A percentile compares a stretch with the other conserved stretches of the same genome.
Conservation (phyloP, 2,113 vertebrate genomes). For the Zootoca vivipara region DNA sequence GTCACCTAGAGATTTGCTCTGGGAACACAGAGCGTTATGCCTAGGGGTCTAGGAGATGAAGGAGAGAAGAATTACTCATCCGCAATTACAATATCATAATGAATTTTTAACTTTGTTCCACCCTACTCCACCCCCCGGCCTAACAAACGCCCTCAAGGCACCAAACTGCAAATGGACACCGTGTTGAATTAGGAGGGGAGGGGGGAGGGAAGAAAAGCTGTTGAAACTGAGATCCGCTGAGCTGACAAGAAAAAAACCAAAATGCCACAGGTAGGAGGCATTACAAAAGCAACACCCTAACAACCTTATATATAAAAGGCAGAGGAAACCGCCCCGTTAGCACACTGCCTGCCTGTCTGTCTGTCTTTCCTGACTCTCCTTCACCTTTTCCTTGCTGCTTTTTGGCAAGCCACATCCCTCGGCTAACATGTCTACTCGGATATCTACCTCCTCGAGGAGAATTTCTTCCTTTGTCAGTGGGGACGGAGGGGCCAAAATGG, state of each 20-base stretch:
- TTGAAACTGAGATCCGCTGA: conserved; percentile 55
- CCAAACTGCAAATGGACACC: conserved; percentile 53
- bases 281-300: conserved; percentile 57
- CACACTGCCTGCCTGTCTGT: background rate
- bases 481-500: conserved; percentile 14
- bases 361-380: background rate
- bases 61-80: conserved; percentile 53
- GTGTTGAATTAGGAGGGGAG: conserved; percentile 7
- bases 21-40: conserved; percentile 8
- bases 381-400: background rate
- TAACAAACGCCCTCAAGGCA: conserved; percentile 59
- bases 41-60: conserved; percentile 22
- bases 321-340: background rate
- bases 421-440: conserved; percentile 59
- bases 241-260: conserved; percentile 54
- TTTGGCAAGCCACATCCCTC: background rate
- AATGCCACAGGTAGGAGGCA: conserved; percentile 50
- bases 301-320: conserved; percentile 63
- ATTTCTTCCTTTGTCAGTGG: conserved; percentile 25
- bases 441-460: conserved; percentile 54
- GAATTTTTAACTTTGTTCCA: conserved; percentile 54
- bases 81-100: conserved; percentile 58
- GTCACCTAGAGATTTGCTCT: conserved; percentile 1
- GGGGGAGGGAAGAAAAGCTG: conserved; percentile 29
- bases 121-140: conserved; percentile 55